phyloP scores from a whole-genome alignment of 1,140 invertebrate genomes.

The Drosophila orosa region DNA sequence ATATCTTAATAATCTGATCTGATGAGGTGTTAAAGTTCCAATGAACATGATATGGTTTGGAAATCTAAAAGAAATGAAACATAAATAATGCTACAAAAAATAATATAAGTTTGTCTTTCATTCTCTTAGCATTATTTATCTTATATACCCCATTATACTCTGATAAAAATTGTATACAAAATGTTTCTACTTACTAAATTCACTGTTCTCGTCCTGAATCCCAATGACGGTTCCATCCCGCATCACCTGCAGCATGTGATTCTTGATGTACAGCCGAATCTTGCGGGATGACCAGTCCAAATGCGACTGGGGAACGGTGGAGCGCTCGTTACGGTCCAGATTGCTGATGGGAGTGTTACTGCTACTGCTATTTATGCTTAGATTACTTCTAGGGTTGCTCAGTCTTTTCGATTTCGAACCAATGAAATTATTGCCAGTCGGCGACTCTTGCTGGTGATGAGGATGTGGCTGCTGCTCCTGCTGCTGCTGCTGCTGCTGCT shows the following conservation, averaged over 20 bases:
- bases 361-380: constrained; percentile 72
- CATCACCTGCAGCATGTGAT: constrained; percentile 90
- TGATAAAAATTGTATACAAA: background rate
- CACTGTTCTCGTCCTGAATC: constrained; percentile 89
- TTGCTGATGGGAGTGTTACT: constrained; percentile 66
- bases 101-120: too few relatives aligned
- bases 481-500: constrained; percentile 48
- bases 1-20: background rate
- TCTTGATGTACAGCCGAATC: constrained; percentile 92
- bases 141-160: too few relatives aligned
- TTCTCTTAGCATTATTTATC: too few relatives aligned
- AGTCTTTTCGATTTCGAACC: constrained; percentile 84
- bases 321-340: constrained; percentile 86
- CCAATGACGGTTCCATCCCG: constrained; percentile 92
- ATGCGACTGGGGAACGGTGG: constrained; percentile 85
- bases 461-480: constrained; percentile 34
- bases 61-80: background rate
- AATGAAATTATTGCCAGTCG: constrained; percentile 69
- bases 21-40: background rate
- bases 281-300: constrained; percentile 89
- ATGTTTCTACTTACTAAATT: constrained; percentile 90
- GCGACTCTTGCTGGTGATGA: constrained; percentile 33
- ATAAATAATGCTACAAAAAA: too few relatives aligned
- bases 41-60: background rate
- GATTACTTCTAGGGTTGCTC: constrained; percentile 83